Conservation (phyloP, 2,113 vertebrate species). For the Haemorhous mexicanus region DNA sequence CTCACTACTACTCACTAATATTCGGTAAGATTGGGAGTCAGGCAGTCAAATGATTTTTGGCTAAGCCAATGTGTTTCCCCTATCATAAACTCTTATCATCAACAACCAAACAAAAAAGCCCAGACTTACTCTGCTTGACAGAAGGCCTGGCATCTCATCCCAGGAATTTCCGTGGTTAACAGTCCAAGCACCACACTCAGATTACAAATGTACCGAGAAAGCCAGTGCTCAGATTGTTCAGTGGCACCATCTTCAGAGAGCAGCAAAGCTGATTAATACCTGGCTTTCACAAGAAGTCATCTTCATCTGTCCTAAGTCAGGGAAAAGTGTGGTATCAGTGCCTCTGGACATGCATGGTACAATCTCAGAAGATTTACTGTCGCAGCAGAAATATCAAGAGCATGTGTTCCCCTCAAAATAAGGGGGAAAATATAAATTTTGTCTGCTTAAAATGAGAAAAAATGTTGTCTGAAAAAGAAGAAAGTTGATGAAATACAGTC, state of each 20-base stretch:
- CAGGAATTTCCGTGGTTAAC: background rate
- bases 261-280: background rate
- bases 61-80: background rate
- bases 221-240: background rate
- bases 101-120: background rate
- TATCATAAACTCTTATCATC: background rate
- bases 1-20: background rate
- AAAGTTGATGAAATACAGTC: background rate
- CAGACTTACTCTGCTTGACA: background rate
- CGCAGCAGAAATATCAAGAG: background rate
- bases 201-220: background rate
- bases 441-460: background rate
- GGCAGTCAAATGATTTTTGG: background rate
- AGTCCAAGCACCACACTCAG: background rate
- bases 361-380: background rate
- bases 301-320: background rate
- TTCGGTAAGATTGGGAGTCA: background rate
- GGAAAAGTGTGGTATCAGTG: background rate
- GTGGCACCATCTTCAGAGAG: conserved; percentile 32
- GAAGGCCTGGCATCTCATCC: background rate
- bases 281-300: background rate
- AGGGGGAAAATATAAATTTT: background rate
- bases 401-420: background rate
- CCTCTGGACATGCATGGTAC: background rate
- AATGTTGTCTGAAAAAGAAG: background rate